These are phyloP conservation scores for Lontra canadensis DNA, from an alignment of 2,113 vertebrate genomes.

Conservation along the genomic window DNA sequence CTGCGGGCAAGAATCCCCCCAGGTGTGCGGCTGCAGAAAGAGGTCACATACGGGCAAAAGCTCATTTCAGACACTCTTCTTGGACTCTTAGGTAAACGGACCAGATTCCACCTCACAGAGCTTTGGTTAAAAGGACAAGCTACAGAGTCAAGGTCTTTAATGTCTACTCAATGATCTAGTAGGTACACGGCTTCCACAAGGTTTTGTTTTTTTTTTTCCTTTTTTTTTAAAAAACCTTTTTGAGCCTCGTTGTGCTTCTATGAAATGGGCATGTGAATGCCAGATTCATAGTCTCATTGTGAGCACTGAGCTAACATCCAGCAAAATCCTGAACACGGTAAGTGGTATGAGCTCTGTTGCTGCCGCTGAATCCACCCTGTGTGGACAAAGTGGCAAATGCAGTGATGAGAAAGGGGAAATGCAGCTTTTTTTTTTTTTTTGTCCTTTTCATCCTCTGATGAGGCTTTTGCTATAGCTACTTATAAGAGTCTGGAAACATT, in stretches of 20 bases:
- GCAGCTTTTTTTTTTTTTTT: no score
- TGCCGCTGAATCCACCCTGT: fast-evolving
- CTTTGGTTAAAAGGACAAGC: neutral
- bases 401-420: neutral
- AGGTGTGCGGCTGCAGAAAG: neutral
- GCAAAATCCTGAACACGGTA: neutral
- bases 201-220: neutral
- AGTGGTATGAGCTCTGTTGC: no score
- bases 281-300: neutral
- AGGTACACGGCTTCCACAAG: neutral
- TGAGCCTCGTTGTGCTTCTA: neutral
- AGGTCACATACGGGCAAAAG: neutral
- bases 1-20: neutral
- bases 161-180: no score
- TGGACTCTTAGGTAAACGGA: neutral
- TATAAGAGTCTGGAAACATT: neutral
- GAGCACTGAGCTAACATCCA: neutral
- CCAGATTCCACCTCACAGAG: neutral
- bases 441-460: neutral
- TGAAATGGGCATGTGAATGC: neutral
- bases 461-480: neutral
- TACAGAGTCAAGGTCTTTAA: neutral
- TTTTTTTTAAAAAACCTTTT: neutral
- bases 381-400: neutral
- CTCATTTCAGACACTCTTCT: neutral